Evolutionary conservation across 2,797 vertebrate genomes (phyloP).

Genomic region (Odontamblyopus lacepedii): DNA sequence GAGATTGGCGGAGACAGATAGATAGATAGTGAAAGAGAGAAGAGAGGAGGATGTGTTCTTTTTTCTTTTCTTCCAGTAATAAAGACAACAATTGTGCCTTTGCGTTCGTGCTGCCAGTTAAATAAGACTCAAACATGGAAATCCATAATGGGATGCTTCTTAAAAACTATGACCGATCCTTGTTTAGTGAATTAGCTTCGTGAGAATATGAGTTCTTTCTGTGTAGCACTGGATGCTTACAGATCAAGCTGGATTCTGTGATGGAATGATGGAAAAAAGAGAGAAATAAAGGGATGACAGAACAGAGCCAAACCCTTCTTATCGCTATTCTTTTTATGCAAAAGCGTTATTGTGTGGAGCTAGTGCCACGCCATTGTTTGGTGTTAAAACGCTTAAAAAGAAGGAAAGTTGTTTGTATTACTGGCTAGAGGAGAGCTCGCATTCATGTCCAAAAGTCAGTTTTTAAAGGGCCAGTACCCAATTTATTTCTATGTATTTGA

Average conservation of each 20-base stretch:
- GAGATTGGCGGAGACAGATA: conserved; percentile 32
- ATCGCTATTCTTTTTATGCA: conserved; percentile 78
- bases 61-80: conserved; percentile 71
- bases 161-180: conserved; percentile 87
- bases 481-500: too few relatives aligned
- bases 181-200: conserved; percentile 88
- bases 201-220: conserved; percentile 78
- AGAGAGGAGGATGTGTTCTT: conserved; percentile 68
- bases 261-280: conserved; percentile 59
- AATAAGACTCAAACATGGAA: conserved; percentile 90
- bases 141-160: conserved; percentile 88
- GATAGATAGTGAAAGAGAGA: conserved; percentile 30
- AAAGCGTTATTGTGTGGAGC: conserved; percentile 77
- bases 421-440: conserved; percentile 45
- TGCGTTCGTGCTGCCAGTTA: conserved; percentile 87
- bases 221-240: conserved; percentile 72
- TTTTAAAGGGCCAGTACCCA: conserved; percentile 51
- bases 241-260: conserved; percentile 76
- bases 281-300: conserved; percentile 51
- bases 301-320: conserved; percentile 78
- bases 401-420: conserved; percentile 70
- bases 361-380: conserved; percentile 78
- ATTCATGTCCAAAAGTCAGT: conserved; percentile 60
- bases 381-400: conserved; percentile 79
- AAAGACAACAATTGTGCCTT: conserved; percentile 86